phyloP scores from a whole-genome alignment of 2,888 invertebrate genomes.

The Rhagophthalmus giganteus region DNA sequence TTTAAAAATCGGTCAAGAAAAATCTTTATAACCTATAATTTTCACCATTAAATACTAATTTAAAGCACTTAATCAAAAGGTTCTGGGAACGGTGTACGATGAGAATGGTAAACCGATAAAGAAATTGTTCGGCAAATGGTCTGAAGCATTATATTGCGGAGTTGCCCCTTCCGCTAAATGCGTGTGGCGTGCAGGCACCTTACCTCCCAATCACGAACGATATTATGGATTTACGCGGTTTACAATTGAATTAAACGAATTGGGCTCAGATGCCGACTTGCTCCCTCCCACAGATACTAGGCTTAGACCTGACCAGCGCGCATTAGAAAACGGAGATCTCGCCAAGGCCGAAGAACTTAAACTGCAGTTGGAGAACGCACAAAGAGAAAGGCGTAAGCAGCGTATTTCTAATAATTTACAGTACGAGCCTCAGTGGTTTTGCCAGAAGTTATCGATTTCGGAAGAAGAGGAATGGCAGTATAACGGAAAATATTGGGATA shows the following conservation, averaged over 20 bases:
- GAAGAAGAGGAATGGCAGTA: conserved; percentile 74
- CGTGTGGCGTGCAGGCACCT: conserved; percentile 79
- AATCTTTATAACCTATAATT: too few species aligned
- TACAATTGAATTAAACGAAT: conserved; percentile 82
- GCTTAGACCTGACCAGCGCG: conserved; percentile 73
- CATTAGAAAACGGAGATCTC: conserved; percentile 75
- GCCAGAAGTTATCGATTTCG: conserved; percentile 42
- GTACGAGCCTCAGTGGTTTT: conserved; percentile 65
- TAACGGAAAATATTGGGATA: conserved; percentile 76
- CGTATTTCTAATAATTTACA: conserved; percentile 61
- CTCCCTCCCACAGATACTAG: conserved; percentile 78
- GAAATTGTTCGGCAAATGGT: conserved; percentile 79
- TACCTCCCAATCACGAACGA: conserved; percentile 77
- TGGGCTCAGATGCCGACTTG: conserved; percentile 64
- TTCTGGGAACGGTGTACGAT: conserved; percentile 64
- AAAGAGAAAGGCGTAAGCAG: conserved; percentile 69
- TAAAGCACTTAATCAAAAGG: conserved; percentile 34
- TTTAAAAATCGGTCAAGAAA: too few species aligned
- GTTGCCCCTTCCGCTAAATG: conserved; percentile 72
- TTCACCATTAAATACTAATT: too few species aligned
- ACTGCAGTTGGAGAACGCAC: conserved; percentile 70
- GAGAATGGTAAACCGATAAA: conserved; percentile 62
- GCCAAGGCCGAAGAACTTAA: conserved; percentile 72
- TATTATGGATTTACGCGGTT: conserved; percentile 86
- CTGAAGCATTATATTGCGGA: conserved; percentile 76